Conservation (phyloP, 1,140 invertebrate species). For the Eubasilissa regina region DNA sequence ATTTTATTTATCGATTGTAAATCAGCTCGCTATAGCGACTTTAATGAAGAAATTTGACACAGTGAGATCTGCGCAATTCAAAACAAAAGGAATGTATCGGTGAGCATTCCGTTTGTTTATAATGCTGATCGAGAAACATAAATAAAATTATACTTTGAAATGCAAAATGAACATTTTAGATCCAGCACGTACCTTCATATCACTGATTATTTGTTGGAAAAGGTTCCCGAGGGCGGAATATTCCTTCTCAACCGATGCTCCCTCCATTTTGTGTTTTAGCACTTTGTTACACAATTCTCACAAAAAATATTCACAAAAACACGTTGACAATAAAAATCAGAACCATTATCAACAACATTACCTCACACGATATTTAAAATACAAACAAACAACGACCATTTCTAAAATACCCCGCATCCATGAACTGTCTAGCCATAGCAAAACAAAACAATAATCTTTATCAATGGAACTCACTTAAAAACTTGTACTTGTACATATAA, state of each 20-base stretch:
- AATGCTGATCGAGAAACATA: not conserved
- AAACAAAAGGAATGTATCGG: slow-evolving; percentile 13
- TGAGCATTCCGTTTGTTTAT: not conserved
- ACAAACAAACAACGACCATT: slow-evolving; percentile 36
- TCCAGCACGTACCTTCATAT: slow-evolving; percentile 69
- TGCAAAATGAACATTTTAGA: slow-evolving; percentile 17
- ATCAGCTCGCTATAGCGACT: no score
- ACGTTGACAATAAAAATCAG: not conserved
- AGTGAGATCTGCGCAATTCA: slow-evolving; percentile 6
- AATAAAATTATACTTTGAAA: slow-evolving; percentile 2
- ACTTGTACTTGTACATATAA: not conserved
- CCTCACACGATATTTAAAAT: slow-evolving; percentile 14
- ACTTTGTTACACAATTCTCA: slow-evolving; percentile 42
- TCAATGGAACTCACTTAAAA: slow-evolving; percentile 11
- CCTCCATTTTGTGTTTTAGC: slow-evolving; percentile 53
- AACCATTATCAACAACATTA: slow-evolving; percentile 42
- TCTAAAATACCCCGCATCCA: slow-evolving; percentile 33
- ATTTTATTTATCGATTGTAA: no score
- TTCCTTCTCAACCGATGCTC: slow-evolving; percentile 69
- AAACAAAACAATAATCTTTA: slow-evolving; percentile 27
- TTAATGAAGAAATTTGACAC: not conserved
- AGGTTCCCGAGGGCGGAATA: slow-evolving; percentile 71
- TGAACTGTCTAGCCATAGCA: slow-evolving; percentile 6
- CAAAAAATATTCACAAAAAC: slow-evolving; percentile 40
- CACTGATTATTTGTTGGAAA: slow-evolving; percentile 71